A percentile compares a stretch with the other conserved stretches of the same genome.
Conservation (phyloP, 2,888 invertebrate genomes). For the Heliconius ismenius region DNA sequence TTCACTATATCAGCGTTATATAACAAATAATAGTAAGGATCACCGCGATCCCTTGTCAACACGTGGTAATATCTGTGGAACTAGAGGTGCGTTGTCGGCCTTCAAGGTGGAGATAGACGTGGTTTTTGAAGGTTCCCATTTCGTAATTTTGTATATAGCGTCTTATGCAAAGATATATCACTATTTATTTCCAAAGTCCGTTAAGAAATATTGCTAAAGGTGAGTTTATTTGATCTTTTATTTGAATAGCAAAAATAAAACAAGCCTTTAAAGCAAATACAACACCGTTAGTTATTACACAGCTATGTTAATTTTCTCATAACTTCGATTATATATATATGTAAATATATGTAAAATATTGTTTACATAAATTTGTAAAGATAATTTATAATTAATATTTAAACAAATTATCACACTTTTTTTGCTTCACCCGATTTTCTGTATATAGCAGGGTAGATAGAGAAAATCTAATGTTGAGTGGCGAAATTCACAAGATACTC, state of each 20-base stretch:
- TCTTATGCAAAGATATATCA: background rate
- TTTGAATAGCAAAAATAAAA: slow-evolving; percentile 1
- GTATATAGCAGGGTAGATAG: too few relatives aligned
- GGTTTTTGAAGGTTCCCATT: too few relatives aligned
- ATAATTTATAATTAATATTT: slow-evolving; percentile 12
- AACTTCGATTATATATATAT: slow-evolving; percentile 3
- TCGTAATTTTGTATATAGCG: background rate
- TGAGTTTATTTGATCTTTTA: background rate
- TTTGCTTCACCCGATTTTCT: too few relatives aligned
- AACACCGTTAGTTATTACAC: slow-evolving; percentile 12
- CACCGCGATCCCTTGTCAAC: too few relatives aligned
- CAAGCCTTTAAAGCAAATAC: background rate
- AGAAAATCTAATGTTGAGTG: too few relatives aligned
- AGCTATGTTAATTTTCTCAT: background rate
- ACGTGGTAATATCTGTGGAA: too few relatives aligned
- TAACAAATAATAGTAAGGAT: too few relatives aligned
- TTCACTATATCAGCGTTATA: too few relatives aligned
- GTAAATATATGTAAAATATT: slow-evolving; percentile 20
- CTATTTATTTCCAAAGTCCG: background rate
- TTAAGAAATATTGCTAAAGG: background rate
- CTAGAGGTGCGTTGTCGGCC: too few relatives aligned
- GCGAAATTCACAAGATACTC: too few relatives aligned
- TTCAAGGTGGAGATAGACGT: too few relatives aligned
- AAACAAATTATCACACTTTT: background rate
- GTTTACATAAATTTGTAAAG: slow-evolving; percentile 5